These are phyloP conservation scores for Spodoptera picta DNA, from an alignment of 2,888 invertebrate genomes.

Conservation along the genomic window DNA sequence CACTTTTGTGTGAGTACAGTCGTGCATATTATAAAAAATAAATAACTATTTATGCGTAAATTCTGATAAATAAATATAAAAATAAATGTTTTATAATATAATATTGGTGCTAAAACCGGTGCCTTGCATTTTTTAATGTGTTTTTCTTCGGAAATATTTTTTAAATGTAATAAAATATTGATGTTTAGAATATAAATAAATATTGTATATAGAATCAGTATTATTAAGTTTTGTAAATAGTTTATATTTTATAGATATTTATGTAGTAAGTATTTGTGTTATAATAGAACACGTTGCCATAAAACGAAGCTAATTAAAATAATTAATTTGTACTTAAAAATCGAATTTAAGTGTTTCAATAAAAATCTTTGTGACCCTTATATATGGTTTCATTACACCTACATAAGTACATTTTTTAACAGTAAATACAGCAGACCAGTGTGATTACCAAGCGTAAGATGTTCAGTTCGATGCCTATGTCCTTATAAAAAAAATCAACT, in stretches of 20 bases:
- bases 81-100: slow-evolving; percentile 29
- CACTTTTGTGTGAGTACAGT: slow-evolving; percentile 40
- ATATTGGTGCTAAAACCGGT: slow-evolving; percentile 71
- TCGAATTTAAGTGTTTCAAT: slow-evolving; percentile 83
- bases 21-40: slow-evolving; percentile 19
- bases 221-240: slow-evolving; percentile 75
- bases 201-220: slow-evolving; percentile 71
- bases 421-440: too few species aligned
- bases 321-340: slow-evolving; percentile 79
- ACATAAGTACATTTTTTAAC: too few species aligned
- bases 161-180: slow-evolving; percentile 17
- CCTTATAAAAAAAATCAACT: too few species aligned
- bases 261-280: slow-evolving; percentile 60
- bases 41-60: too few species aligned
- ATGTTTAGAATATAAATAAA: slow-evolving; percentile 39
- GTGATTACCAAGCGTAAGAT: too few species aligned
- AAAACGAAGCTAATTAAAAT: slow-evolving; percentile 64
- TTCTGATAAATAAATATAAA: not conserved
- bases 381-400: too few species aligned
- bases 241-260: slow-evolving; percentile 69
- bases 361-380: slow-evolving; percentile 66
- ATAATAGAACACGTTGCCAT: slow-evolving; percentile 72
- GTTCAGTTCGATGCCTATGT: too few species aligned
- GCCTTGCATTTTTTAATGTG: slow-evolving; percentile 66
- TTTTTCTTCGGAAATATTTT: slow-evolving; percentile 51